Evolutionary conservation across 2,113 vertebrate genomes (phyloP), one percentile per base, ranked within the genome.

Genomic region (Heterocephalus glaber): DNA sequence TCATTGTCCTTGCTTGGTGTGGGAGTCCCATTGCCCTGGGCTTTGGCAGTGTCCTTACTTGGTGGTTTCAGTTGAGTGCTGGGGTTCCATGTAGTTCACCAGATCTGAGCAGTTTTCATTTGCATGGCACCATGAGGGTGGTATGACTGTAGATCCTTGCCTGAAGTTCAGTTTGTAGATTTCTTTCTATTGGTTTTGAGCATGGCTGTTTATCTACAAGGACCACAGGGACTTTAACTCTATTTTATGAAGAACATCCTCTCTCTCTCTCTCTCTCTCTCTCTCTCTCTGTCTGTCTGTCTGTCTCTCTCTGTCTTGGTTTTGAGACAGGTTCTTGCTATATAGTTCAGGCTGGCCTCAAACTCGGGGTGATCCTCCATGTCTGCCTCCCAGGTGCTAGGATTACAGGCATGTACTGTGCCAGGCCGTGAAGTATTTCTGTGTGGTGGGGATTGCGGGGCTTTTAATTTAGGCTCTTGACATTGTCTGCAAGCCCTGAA

Each of bases 401-500:
- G 26, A 30, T 47, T 76, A 47, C 26, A 30, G 72, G 72, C 28
- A 16, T 76, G 44, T 4, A 30, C 26, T 5, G 10, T 30, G 26
- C 26, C 44, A 30, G 72, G 41, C 72, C 72, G 74, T 79, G 13
- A 84, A 61, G 10, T 84, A 49, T 90, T 95, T 92, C 49, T 92
- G 12, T 83, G 44, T 60, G 3, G 41, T 92, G 38, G 70, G 16
- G 44, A 7, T 81, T 91, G 20, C 35, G 22, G 9, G 13, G 14
- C 20, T 89, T 89, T 92, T 82, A 26, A 70, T 24, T 80, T 89
- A 89, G 12, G 38, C 70, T 92, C 93, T 79, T 54, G 35, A 80
- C 14, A 19, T 81, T 96, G 56, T 65, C 30, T 68, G 0, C 30
- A 94, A 70, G 72, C 77, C 17, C 12, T 41, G 9, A 83, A 47